phyloP scores from a whole-genome alignment of 2,113 vertebrate genomes.

The Symphodus melops region DNA sequence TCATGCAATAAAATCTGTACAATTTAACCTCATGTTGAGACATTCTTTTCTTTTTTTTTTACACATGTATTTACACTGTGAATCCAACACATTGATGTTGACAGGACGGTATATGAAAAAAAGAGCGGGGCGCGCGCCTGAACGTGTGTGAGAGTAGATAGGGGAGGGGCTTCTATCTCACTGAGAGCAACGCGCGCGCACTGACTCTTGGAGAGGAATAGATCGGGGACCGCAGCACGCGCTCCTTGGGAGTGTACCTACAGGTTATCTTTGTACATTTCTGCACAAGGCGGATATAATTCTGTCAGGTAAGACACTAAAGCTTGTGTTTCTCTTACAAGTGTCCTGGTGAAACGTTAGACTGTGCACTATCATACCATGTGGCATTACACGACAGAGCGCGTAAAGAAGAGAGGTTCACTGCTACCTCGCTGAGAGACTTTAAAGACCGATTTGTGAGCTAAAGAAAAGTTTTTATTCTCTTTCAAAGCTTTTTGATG shows the following conservation, averaged over 20 bases:
- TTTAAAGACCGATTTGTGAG: background rate
- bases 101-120: background rate
- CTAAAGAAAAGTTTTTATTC: background rate
- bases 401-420: background rate
- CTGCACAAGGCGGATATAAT: background rate
- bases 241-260: background rate
- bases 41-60: background rate
- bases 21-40: constrained; percentile 48
- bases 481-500: background rate
- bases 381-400: background rate
- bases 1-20: constrained; percentile 84
- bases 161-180: constrained; percentile 52
- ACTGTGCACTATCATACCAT: too few species aligned
- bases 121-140: background rate
- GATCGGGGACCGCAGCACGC: constrained; percentile 6
- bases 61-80: background rate
- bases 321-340: background rate
- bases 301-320: constrained; percentile 42
- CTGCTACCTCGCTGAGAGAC: background rate
- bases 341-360: background rate
- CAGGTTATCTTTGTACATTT: background rate
- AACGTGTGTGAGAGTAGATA: background rate
- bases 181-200: constrained; percentile 24
- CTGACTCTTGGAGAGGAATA: constrained; percentile 6
- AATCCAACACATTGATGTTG: too few species aligned